Evolutionary conservation across 2,888 invertebrate species (phyloP), one percentile per base, ranked within the genome.

Genomic region (Tachystola acroxantha): DNA sequence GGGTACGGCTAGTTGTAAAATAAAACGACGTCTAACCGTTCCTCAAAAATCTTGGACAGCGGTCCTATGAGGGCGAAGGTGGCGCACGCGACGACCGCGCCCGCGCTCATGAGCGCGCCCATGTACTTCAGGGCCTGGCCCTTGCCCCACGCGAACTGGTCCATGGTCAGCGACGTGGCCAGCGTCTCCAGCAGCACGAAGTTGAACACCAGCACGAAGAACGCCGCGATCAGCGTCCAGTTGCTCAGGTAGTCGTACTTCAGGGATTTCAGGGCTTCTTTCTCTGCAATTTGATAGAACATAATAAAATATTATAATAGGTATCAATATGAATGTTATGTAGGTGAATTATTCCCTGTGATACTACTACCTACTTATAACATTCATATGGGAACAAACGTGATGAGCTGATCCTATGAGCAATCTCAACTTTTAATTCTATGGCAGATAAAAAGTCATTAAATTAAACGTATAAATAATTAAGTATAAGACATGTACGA

Each of bases 101-200:
- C 95, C 19, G 90, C 89, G 32, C 93, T 92, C 92, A 96, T 93
- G 41, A 95, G 80, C 37, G 94, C 88, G 32, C 96, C 96, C 91
- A 96, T 93, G 68, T 95, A 92, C 72, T 91, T 90, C 24, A 96
- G 78, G 7, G 96, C 92, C 64, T 93, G 90, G 33, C 86, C 76
- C 78, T 94, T 92, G 40, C 90, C 89, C 95, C 95, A 96, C 19
- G 92, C 96, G 75, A 96, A 95, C 81, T 95, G 95, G 69, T 96
- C 95, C 93, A 95, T 95, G 19, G 94, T 94, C 36, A 96, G 86
- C 2, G 95, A 91, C 7, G 95, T 94, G 12, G 93, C 95, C 48
- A 95, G 87, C 32, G 96, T 95, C 88, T 96, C 96, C 53, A 96
- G 84, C 43, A 96, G 88, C 57, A 96, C 95, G 76, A 96, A 96